Base-by-base conservation (phyloP, 2,797 vertebrate genomes). In the Aplochiton taeniatus region DNA sequence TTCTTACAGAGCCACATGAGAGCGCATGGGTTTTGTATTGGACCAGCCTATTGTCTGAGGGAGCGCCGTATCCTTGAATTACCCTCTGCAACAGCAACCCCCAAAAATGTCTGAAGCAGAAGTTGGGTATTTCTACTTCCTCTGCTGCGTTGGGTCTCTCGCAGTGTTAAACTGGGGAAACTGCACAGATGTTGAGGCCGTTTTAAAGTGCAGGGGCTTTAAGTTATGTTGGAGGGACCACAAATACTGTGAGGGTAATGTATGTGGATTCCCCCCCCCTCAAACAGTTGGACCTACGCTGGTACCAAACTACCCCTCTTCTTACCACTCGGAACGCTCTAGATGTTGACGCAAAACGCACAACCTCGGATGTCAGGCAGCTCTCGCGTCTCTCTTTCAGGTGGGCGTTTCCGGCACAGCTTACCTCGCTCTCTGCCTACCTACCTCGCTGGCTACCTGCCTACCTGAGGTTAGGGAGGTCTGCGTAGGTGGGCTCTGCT, bases 11-110 rank as follows among this genome's bases (percentile, higher is more conserved):
- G 68, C 80, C 83, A 76, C 72, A 57, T 47, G 72, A 85, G 86
- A 83, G 81, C 77, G 31, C 65, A 66, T 67, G 61, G 53, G 64
- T 79, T 83, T 86, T 84, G 66, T 85, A 77, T 78, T 75, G 74
- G 75, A 66, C 83, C 77, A 43, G 75, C 62, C 77, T 75, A 65
- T 87, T 86, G 79, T 88, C 69, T 73, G 71, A 69, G 69, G 76
- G 78, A 77, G 9, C 58, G 75, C 72, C 53, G 69, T 75, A 82
- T 89, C 84, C 79, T 85, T 84, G 83, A 73, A 81, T 80, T 83
- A 81, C 65, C 68, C 63, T 76, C 60, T 7, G 56, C 63, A 74
- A 74, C 31, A n/a, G n/a, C n/a, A n/a, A n/a, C n/a, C n/a, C n/a
- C n/a, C n/a, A 81, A 82, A 77, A 58, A 79, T 73, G 73, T 71